Conservation (phyloP, 2,797 vertebrate species). For the Sylvilagus floridanus region DNA sequence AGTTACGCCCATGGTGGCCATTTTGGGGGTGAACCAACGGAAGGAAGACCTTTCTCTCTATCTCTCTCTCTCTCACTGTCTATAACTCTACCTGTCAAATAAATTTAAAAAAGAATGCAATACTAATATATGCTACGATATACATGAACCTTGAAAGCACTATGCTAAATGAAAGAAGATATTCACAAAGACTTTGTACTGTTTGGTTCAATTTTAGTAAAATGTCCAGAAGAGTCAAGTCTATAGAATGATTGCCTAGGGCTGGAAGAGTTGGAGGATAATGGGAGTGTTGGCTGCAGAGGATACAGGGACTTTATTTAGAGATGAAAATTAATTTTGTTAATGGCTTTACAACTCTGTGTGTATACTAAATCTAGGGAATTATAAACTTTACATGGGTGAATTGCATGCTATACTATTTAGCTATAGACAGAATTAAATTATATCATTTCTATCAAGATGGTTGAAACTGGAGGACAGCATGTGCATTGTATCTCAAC, state of each 20-base stretch:
- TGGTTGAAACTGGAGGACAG: too few relatives aligned
- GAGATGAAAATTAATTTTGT: not conserved
- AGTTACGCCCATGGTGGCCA: too few relatives aligned
- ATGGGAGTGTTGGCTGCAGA: not conserved
- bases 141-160: conserved; percentile 14
- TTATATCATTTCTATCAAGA: too few relatives aligned
- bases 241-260: not conserved
- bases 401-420: too few relatives aligned
- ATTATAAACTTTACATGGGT: not conserved
- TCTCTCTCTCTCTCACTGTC: too few relatives aligned
- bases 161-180: conserved; percentile 9
- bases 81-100: too few relatives aligned
- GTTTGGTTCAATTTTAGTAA: conserved; percentile 4
- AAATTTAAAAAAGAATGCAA: not conserved
- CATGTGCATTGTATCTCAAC: too few relatives aligned
- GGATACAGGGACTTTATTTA: not conserved
- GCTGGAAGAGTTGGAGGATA: not conserved
- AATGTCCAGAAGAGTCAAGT: not conserved
- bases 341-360: not conserved
- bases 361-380: not conserved
- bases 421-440: too few relatives aligned
- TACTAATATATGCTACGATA: not conserved
- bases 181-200: conserved; percentile 5
- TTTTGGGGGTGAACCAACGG: too few relatives aligned
- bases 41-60: too few relatives aligned